Percentiles rank a stretch among this genome's conserved stretches.
Evolutionary conservation across 2,113 vertebrate species (phyloP).

Genomic region (Muscicapa adusta): DNA sequence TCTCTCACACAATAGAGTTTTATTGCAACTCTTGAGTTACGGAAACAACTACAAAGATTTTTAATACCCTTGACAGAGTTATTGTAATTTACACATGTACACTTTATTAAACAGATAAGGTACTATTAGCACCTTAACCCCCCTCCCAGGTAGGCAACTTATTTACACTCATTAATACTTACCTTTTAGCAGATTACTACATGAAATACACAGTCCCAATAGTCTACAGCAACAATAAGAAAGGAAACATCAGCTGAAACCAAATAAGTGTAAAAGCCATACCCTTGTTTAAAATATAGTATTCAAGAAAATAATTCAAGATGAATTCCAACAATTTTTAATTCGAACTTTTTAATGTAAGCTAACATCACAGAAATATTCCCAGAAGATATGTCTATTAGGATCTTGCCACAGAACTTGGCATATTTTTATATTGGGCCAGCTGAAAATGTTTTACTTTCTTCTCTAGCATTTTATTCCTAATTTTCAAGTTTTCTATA

Average conservation of each 20-base stretch:
- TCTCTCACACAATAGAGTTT: background rate
- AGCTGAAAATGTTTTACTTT: background rate
- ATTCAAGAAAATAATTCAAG: background rate
- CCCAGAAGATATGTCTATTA: background rate
- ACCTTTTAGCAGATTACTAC: background rate
- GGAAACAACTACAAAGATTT: background rate
- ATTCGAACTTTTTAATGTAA: background rate
- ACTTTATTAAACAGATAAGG: background rate
- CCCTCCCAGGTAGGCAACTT: background rate
- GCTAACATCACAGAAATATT: background rate
- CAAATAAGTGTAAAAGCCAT: background rate
- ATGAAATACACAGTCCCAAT: rapidly evolving
- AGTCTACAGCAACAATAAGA: background rate
- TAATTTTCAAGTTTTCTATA: background rate
- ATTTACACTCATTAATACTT: background rate
- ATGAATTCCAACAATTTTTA: background rate
- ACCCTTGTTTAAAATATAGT: background rate
- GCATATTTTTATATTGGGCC: background rate
- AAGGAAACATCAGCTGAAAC: background rate
- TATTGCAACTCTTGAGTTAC: background rate
- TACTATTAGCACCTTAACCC: background rate
- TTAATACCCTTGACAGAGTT: background rate
- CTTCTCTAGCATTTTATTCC: background rate
- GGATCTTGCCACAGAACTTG: background rate
- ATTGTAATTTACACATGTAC: background rate